Evolutionary conservation across 2,113 vertebrate species (phyloP).

Genomic region (Apodemus sylvaticus): DNA sequence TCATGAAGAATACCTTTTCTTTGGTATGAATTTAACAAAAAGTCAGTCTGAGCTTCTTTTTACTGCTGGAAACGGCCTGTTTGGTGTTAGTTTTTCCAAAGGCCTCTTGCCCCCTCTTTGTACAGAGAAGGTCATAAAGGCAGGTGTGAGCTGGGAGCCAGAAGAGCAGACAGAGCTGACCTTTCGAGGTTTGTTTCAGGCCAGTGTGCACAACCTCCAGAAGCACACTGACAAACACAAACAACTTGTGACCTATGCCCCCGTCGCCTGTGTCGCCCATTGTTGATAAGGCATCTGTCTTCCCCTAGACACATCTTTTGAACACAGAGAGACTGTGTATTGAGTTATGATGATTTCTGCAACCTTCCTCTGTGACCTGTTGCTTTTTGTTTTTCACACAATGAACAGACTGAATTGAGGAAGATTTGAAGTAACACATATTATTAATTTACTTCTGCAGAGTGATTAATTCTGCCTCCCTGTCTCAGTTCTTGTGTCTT

Average conservation of each 20-base stretch:
- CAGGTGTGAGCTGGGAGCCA: conserved; percentile 66
- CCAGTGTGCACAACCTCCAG: conserved; percentile 22
- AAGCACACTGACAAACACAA: conserved; percentile 73
- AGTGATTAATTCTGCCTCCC: neutral
- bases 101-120: conserved; percentile 43
- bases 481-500: neutral
- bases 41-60: conserved; percentile 18
- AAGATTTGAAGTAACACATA: neutral
- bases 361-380: conserved; percentile 37
- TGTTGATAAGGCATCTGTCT: conserved; percentile 71
- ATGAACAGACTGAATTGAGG: neutral
- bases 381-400: conserved; percentile 29
- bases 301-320: conserved; percentile 56
- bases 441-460: conserved; percentile 8
- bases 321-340: conserved; percentile 32
- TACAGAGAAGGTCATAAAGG: conserved; percentile 1
- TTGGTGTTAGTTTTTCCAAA: conserved; percentile 48
- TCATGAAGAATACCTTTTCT: neutral
- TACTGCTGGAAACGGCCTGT: conserved; percentile 41
- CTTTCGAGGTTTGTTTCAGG: conserved; percentile 77
- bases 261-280: conserved; percentile 58
- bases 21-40: conserved; percentile 33
- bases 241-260: conserved; percentile 78
- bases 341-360: conserved; percentile 49
- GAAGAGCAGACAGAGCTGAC: conserved; percentile 64